phyloP scores from a whole-genome alignment of 2,888 invertebrate genomes.

The Noctua fimbriata region DNA sequence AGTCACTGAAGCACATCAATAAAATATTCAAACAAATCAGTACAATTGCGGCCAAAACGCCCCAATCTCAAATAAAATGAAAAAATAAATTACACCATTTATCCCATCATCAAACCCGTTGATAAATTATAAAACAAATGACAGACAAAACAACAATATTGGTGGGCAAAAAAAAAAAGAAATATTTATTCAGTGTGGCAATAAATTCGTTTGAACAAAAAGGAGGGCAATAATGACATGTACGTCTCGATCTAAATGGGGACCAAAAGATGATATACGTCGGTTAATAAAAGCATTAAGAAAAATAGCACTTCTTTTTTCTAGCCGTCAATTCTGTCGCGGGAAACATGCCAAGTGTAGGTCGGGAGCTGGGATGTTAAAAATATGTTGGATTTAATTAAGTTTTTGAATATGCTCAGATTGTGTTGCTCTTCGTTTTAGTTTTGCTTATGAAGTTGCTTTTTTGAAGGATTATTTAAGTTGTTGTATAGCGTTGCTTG shows the following conservation, averaged over 20 bases:
- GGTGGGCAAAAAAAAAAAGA: slow-evolving; percentile 22
- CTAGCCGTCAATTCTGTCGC: slow-evolving; percentile 63
- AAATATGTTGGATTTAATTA: slow-evolving; percentile 38
- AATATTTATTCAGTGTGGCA: slow-evolving; percentile 27
- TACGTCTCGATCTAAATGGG: slow-evolving; percentile 60
- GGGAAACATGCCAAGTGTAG: slow-evolving; percentile 72
- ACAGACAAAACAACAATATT: slow-evolving; percentile 26
- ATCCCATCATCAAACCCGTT: slow-evolving; percentile 36
- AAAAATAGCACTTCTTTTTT: slow-evolving; percentile 70
- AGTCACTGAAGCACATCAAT: background rate
- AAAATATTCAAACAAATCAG: slow-evolving; percentile 17
- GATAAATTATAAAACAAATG: slow-evolving; percentile 50
- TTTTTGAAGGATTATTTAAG: background rate
- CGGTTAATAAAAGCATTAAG: slow-evolving; percentile 76
- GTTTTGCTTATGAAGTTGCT: background rate
- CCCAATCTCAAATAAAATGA: slow-evolving; percentile 3
- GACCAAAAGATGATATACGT: slow-evolving; percentile 71
- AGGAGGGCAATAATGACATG: slow-evolving; percentile 55
- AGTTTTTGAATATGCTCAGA: slow-evolving; percentile 19
- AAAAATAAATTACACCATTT: slow-evolving; percentile 38
- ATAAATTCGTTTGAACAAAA: slow-evolving; percentile 58
- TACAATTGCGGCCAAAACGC: slow-evolving; percentile 18
- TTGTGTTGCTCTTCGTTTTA: background rate
- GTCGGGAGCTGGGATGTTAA: slow-evolving; percentile 49
- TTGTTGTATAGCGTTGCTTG: background rate